Base-by-base conservation (phyloP, 2,888 invertebrate genomes). In the Suillia variegata region DNA sequence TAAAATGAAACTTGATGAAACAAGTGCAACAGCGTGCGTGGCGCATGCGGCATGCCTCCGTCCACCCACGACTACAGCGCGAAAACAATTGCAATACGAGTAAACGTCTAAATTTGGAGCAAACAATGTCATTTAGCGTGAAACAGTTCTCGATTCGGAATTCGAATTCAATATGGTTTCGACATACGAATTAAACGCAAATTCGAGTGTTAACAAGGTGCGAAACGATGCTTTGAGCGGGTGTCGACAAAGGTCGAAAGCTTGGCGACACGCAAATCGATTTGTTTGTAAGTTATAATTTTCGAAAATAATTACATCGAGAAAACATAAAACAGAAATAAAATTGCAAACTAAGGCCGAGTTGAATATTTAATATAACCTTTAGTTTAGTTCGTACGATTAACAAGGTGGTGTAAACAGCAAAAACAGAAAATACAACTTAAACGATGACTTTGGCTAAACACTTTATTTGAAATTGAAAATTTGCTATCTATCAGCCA, bases 281-380 rank as follows among this genome's bases (percentile, higher is more conserved):
- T 38, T n/a, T 38, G n/a, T 8, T 38, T 38, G 38, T 38, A 38
- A 38, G n/a, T 38, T 38, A n/a, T n/a, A 38, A 38, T 38, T 38
- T 38, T 8, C 38, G 38, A 38, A 38, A n/a, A 4, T 38, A 13
- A 8, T 31, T 12, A 31, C 31, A n/a, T 10, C 26, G 26, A 10
- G 5, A 6, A 26, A 26, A 26, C 26, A 26, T n/a, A n/a, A n/a
- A 12, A 31, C 31, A 31, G 31, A 31, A n/a, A 10, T 38, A n/a
- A 38, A 38, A 38, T 38, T 38, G n/a, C 38, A 38, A 38, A 38
- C n/a, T n/a, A 4, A 38, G 38, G 26, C 6, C 10, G 26, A 26
- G 5, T 26, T 26, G 26, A 26, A 26, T 26, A 26, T n/a, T n/a
- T n/a, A n/a, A n/a, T n/a, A n/a, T n/a, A n/a, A n/a, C n/a, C n/a